Evolutionary conservation across 2,113 vertebrate genomes (phyloP), one percentile per base, ranked within the genome.

Genomic region (Ptilorrhoa leucosticta): DNA sequence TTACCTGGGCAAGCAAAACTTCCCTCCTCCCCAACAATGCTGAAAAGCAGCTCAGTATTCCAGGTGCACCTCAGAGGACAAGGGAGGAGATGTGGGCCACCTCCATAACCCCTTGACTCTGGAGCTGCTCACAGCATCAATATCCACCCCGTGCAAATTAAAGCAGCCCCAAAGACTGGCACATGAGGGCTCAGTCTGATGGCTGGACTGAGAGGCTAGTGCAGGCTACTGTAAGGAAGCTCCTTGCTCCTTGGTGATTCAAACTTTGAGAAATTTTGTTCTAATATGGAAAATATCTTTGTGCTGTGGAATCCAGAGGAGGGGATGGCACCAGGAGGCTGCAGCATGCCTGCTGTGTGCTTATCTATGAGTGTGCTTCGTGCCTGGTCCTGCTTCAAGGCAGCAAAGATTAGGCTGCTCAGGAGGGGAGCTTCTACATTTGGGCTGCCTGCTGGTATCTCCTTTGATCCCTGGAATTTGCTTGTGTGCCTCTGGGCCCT

Each of bases 401-500:
- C 92, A 95, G 76, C 51, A 75, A 61, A 96, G 94, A 97, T 94
- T 95, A 92, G 68, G 60, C 60, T 89, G 88, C 88, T 93, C 82
- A 66, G 92, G 71, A 94, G 85, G 79, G 79, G 53, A 92, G 79
- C 88, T 70, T 78, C 82, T 93, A 5, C 79, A 83, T 75, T 96
- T 78, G 71, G 30, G 54, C 79, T 70, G 79, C 85, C 83, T 91
- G 92, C 88, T 95, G 92, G 15, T 83, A 51, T 83, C 88, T 90
- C 31, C 79, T 94, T 81, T 96, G 93, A 96, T 94, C 90, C 82
- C 79, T 95, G 95, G 96, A 94, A 94, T 95, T 90, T 64, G 68
- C 44, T 2, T 45, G 44, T 94, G 66, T 90, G 92, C 79, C 94
- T 88, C 64, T 83, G 82, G 78, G 87, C 58, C 33, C 45, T 57